phyloP scores from a whole-genome alignment of 2,888 invertebrate genomes.

The Microplitis deprimator region DNA sequence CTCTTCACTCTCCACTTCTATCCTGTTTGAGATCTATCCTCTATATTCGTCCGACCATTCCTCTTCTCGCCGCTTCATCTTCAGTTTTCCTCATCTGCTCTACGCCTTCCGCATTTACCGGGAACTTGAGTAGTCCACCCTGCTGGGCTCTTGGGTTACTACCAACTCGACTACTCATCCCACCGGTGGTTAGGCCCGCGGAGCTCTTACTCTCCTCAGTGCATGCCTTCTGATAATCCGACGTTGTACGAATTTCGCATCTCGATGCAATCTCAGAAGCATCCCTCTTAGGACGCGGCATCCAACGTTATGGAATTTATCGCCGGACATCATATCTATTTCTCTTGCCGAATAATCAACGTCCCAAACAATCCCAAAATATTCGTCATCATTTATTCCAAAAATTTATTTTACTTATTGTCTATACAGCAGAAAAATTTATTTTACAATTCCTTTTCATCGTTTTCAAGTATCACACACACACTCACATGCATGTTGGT shows the following conservation, averaged over 20 bases:
- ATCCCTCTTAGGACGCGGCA: conserved; percentile 36
- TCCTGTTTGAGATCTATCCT: conserved; percentile 40
- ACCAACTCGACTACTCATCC: conserved; percentile 38
- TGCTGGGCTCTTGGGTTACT: conserved; percentile 11
- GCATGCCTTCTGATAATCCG: conserved; percentile 68
- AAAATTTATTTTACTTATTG: not conserved
- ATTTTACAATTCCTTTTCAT: no score
- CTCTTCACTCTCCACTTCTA: conserved; percentile 27
- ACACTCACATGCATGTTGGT: no score
- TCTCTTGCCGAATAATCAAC: conserved; percentile 27
- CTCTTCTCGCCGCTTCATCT: conserved; percentile 53
- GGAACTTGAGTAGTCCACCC: conserved; percentile 38
- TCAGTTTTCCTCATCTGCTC: conserved; percentile 40
- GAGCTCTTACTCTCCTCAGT: conserved; percentile 35
- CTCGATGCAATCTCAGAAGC: conserved; percentile 52
- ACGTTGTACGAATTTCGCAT: conserved; percentile 62
- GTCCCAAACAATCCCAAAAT: not conserved
- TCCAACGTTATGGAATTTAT: conserved; percentile 40
- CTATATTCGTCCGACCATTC: conserved; percentile 44
- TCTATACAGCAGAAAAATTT: not conserved
- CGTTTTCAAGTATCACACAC: no score
- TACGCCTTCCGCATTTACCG: conserved; percentile 26
- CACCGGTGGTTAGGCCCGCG: conserved; percentile 47
- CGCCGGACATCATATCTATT: conserved; percentile 40
- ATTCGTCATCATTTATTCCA: not conserved